Evolutionary conservation across 2,888 invertebrate species (phyloP).

Genomic region (Sialis lutaria): DNA sequence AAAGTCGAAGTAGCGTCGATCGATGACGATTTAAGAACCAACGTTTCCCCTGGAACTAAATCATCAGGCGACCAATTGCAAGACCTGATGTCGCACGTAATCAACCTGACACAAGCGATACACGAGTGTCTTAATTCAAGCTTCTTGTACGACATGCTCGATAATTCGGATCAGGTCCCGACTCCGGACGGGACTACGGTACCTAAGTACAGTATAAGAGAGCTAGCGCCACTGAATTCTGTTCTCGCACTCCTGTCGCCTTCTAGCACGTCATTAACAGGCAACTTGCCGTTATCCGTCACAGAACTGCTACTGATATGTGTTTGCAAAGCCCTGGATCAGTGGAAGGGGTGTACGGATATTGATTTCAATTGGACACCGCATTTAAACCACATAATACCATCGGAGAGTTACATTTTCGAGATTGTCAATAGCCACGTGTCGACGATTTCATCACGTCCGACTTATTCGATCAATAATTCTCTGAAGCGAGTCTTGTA

Average conservation of each 20-base stretch:
- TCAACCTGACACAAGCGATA: constrained; percentile 44
- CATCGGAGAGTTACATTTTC: constrained; percentile 68
- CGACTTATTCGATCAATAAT: constrained; percentile 37
- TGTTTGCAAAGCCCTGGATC: constrained; percentile 1
- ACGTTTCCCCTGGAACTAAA: constrained; percentile 19
- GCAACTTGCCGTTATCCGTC: constrained; percentile 2
- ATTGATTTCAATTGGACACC: constrained; percentile 23
- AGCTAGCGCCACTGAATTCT: constrained; percentile 1
- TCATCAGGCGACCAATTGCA: constrained; percentile 26
- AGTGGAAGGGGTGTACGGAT: constrained; percentile 3
- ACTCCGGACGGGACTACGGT: background rate
- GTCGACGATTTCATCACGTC: constrained; percentile 40
- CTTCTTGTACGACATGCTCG: constrained; percentile 28
- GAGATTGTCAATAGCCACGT: constrained; percentile 52
- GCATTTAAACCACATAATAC: constrained; percentile 60
- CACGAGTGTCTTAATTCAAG: constrained; percentile 37
- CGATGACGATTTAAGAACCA: constrained; percentile 26
- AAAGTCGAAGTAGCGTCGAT: constrained; percentile 48
- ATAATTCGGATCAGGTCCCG: constrained; percentile 16
- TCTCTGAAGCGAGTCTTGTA: constrained; percentile 47
- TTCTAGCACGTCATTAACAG: constrained; percentile 2
- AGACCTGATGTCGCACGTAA: constrained; percentile 46
- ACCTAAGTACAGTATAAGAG: constrained; percentile 1
- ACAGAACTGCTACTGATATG: constrained; percentile 3
- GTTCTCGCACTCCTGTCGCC: constrained; percentile 2